phyloP scores from a whole-genome alignment of 2,888 invertebrate species.

The Nycteola revayana region DNA sequence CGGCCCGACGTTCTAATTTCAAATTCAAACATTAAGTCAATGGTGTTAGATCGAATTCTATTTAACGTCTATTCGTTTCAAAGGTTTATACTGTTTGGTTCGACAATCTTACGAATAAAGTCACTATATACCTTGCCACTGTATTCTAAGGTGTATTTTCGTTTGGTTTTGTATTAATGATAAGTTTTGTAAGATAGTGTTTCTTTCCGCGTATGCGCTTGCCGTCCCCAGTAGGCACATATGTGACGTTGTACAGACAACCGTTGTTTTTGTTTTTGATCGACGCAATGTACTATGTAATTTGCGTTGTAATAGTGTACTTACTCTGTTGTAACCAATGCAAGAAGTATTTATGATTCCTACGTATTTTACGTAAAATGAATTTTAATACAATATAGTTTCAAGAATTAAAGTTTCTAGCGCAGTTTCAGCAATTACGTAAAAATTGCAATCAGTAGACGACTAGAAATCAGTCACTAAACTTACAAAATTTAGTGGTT shows the following conservation, averaged over 20 bases:
- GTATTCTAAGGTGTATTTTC: neutral
- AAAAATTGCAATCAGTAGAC: too few relatives aligned
- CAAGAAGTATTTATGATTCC: neutral
- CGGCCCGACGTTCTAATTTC: neutral
- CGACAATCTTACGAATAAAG: slow-evolving; percentile 1
- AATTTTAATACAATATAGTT: too few relatives aligned
- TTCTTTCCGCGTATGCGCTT: slow-evolving; percentile 34
- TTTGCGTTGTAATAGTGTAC: slow-evolving; percentile 30
- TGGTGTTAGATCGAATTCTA: neutral
- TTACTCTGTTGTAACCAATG: slow-evolving; percentile 11
- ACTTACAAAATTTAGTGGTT: too few relatives aligned
- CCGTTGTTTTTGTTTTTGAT: slow-evolving; percentile 49
- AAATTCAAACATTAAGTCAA: neutral
- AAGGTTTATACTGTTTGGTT: neutral
- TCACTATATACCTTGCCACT: neutral
- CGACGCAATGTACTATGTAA: slow-evolving; percentile 40
- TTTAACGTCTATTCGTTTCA: neutral
- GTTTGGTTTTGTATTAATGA: neutral
- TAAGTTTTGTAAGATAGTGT: slow-evolving; percentile 17
- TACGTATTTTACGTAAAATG: too few relatives aligned
- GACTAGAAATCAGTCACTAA: too few relatives aligned
- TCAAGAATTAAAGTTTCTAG: too few relatives aligned
- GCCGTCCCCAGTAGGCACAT: slow-evolving; percentile 50
- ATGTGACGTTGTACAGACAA: slow-evolving; percentile 50
- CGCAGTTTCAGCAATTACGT: too few relatives aligned